Base-by-base conservation (phyloP, 2,113 vertebrate species). In the Oreocharis arfaki region DNA sequence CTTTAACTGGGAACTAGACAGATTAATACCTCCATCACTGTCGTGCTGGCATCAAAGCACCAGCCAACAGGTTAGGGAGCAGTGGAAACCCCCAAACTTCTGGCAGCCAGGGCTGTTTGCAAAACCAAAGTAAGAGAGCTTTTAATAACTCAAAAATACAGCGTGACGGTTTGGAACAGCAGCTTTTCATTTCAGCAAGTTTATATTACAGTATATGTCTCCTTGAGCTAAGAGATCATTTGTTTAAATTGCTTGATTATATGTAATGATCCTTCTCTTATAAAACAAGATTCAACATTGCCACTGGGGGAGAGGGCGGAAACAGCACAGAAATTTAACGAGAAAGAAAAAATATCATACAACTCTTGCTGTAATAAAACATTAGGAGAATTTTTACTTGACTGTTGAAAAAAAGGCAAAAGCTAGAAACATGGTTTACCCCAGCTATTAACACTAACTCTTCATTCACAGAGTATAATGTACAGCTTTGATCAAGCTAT, bases 281-380 rank as follows among this genome's bases (percentile, higher is more conserved):
- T 84, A 95, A 98, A 97, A 97, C 88, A 96, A 96, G 96, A 98
- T 97, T 97, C 97, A 98, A 97, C 95, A 94, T 94, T 96, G 81
- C 94, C 97, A 96, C 95, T 65, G 50, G 68, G 77, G 57, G 55
- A 95, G 77, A 95, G 82, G 75, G 92, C 0, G 4, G 80, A 85
- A 96, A 95, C 8, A 1, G 55, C 76, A 74, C 89, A 93, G 96
- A 97, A 98, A 97, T 97, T 96, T 96, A 97, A 98, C 69, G 9
- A 96, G 91, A 92, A 97, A 93, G 46, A 94, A 97, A 96, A 97
- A 97, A 96, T 88, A 96, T 80, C 56, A 39, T 87, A 95, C 94
- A 93, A 95, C 77, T 94, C 95, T 92, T 87, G 60, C 89, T 32
- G 67, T 90, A 93, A 88, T 95, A 96, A 96, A 97, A 97, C 57